These are phyloP conservation scores for Esox niger DNA, from an alignment of 2,113 vertebrate genomes.

Conservation along the genomic window DNA sequence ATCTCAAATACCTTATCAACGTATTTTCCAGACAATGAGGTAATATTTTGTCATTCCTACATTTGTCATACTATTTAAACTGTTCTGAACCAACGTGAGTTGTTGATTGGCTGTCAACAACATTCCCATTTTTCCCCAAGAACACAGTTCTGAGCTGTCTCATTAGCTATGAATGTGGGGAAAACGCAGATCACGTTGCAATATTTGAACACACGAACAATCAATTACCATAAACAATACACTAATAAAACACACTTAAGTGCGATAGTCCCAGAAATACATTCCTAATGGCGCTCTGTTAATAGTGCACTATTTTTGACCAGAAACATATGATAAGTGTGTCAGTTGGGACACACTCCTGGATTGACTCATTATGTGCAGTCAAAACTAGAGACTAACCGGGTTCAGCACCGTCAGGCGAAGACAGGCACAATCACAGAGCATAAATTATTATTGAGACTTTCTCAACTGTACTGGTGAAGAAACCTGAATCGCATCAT, in stretches of 20 bases:
- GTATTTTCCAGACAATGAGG: no score
- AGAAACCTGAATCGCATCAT: conserved; percentile 6
- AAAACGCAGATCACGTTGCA: conserved; percentile 64
- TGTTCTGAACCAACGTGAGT: conserved; percentile 59
- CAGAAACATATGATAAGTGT: conserved; percentile 25
- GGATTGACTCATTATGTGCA: conserved; percentile 63
- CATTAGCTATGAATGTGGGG: conserved; percentile 72
- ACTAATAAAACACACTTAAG: conserved; percentile 53
- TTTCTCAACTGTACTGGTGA: conserved; percentile 26
- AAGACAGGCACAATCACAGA: conserved; percentile 49
- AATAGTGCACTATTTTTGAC: background rate
- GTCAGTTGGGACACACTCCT: conserved; percentile 11
- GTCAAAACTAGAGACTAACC: conserved; percentile 57
- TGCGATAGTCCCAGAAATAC: conserved; percentile 44
- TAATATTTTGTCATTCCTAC: conserved; percentile 37
- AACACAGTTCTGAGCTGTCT: conserved; percentile 60
- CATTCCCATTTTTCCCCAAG: conserved; percentile 61
- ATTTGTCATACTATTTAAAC: conserved; percentile 54
- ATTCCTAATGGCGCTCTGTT: background rate
- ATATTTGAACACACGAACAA: conserved; percentile 78
- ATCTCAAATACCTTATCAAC: no score
- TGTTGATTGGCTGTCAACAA: conserved; percentile 78
- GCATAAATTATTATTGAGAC: conserved; percentile 15
- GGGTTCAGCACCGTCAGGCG: background rate
- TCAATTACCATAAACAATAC: conserved; percentile 78